A percentile compares a stretch with the other conserved stretches of the same genome.
Conservation (phyloP, 2,888 invertebrate genomes). For the Drosophila nr. fundita region DNA sequence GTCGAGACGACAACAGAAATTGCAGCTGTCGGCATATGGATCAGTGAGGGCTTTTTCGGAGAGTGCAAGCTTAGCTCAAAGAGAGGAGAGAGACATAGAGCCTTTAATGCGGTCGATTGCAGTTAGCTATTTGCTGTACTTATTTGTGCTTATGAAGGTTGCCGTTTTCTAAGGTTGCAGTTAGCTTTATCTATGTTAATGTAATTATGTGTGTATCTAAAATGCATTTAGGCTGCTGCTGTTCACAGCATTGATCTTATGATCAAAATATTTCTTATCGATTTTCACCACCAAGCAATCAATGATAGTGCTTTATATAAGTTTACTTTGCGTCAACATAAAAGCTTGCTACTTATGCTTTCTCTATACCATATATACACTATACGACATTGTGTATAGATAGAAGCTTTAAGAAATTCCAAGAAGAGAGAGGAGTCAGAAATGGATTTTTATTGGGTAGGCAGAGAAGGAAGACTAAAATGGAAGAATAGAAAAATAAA, state of each 20-base stretch:
- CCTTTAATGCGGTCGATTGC: background rate
- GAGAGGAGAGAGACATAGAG: background rate
- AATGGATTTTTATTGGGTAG: background rate
- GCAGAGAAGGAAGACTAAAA: background rate
- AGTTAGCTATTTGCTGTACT: background rate
- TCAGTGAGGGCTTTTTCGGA: background rate
- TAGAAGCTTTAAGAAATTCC: background rate
- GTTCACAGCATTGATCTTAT: background rate
- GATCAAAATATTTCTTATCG: background rate
- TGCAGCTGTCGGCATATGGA: background rate
- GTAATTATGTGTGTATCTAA: background rate
- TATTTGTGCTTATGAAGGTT: background rate
- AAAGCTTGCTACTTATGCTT: background rate
- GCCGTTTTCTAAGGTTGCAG: background rate
- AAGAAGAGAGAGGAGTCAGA: background rate
- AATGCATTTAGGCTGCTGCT: background rate
- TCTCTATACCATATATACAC: background rate
- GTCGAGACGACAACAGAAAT: background rate
- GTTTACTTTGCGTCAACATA: background rate
- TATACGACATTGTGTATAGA: background rate
- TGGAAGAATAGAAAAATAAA: background rate
- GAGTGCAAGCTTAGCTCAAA: background rate
- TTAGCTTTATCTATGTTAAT: background rate
- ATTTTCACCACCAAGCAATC: background rate
- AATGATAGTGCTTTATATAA: background rate